These are phyloP conservation scores for Arrhamphus sclerolepis DNA, from an alignment of 2,797 vertebrate species.

Conservation along the genomic window DNA sequence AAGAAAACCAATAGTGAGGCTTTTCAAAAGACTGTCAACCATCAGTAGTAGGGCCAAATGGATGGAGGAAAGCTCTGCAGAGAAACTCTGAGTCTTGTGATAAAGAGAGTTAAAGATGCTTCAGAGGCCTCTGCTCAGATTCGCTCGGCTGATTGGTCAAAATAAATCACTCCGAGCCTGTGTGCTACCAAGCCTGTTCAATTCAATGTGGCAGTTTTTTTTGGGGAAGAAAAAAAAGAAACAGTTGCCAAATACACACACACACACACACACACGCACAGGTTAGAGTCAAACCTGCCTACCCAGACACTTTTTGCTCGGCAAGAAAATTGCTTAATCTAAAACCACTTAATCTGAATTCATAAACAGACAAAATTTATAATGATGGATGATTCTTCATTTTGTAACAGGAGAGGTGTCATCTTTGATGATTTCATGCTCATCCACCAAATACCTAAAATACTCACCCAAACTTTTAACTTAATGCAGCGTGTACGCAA, in stretches of 20 bases:
- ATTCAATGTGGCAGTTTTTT: conserved; percentile 50
- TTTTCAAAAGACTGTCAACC: conserved; percentile 56
- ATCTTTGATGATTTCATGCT: conserved; percentile 1
- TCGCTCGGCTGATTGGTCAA: conserved; percentile 58
- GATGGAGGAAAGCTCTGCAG: conserved; percentile 29
- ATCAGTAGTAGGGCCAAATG: conserved; percentile 35
- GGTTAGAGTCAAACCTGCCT: conserved; percentile 4
- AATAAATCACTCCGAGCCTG: conserved; percentile 59
- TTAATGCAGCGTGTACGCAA: conserved; percentile 23
- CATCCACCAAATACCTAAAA: background rate
- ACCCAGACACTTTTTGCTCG: background rate
- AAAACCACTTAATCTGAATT: conserved; percentile 37
- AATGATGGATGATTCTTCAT: conserved; percentile 3
- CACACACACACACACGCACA: conserved; percentile 7
- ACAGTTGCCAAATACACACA: conserved; percentile 5
- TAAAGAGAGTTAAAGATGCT: conserved; percentile 51
- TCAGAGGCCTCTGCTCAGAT: conserved; percentile 57
- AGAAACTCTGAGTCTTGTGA: conserved; percentile 49
- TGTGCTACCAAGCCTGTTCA: conserved; percentile 51
- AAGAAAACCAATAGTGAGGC: conserved; percentile 30
- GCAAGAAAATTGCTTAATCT: conserved; percentile 13
- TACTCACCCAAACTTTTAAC: conserved; percentile 12
- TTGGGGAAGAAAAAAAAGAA: conserved; percentile 28
- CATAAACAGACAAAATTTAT: conserved; percentile 23
- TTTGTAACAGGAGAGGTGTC: conserved; percentile 18